Base-by-base conservation (phyloP, 2,888 invertebrate genomes). In the Metallyticus violacea region DNA sequence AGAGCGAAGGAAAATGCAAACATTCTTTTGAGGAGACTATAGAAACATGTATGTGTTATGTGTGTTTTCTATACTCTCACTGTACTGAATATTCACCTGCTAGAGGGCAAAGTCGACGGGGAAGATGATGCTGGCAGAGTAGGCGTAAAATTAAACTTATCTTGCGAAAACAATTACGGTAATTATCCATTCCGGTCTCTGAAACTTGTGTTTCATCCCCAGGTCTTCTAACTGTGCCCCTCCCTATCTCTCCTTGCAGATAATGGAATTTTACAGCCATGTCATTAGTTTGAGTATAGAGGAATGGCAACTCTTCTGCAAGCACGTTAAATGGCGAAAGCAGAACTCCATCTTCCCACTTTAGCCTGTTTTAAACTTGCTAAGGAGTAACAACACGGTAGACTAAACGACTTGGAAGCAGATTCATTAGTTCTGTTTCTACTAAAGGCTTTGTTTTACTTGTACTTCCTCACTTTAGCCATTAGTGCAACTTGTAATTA, bases 121-220 rank as follows among this genome's bases (percentile, higher is more conserved):
- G 7, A 40, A 30, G 30, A 30, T 30, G 40, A 62, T 15, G 40
- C 15, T 62, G 40, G 76, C 62, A 82, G 62, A 26, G 62, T 22
- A 6, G 82, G 82, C 82, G 76, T 82, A 82, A 76, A 76, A 76
- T 82, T 82, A 82, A 82, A 82, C 76, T 82, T 82, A 82, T 82
- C 82, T 82, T 76, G 76, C 76, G 27, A 82, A 76, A 82, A 82
- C 82, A 82, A 76, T 82, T 82, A 82, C 76, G 76, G 76, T 82
- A 82, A 82, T 82, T 76, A 82, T 82, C 62, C 81, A 6, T 62
- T 76, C 40, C 81, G 2, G 40, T 2, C 40, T 40, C 40, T 15
- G 40, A 40, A 62, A 62, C 40, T 62, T 62, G 40, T 62, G 40
- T 62, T 62, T 62, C 40, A 62, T 62, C 40, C 40, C 40, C 15